Evolutionary conservation across 1,140 invertebrate species (phyloP), one percentile per base, ranked within the genome.

Genomic region (Brachionus paranguensis): DNA sequence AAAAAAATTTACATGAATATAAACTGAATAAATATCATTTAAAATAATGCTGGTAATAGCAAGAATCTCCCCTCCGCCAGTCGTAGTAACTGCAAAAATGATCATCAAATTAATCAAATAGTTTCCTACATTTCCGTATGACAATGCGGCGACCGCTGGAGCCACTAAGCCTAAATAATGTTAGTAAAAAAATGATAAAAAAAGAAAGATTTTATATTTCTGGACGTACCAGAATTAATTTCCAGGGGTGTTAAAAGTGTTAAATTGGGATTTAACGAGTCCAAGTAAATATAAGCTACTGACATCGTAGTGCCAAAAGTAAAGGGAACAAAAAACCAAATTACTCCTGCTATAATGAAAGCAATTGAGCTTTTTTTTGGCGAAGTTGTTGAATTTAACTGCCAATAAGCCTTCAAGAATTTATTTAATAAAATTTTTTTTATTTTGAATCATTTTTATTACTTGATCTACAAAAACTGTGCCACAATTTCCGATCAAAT

Each of bases 241-340:
- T 89, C 72, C 20, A 41, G 24, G 84, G 8, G 85, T 85, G 2
- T 85, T 83, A 24, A 45, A 78, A 4, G 89, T 85, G 14, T 89
- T 83, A 3, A 86, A 85, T 27, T 55, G 24, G 7, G 86, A 86
- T 70, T 88, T 86, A 12, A 85, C 50, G 1, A 86, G 53, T 86
- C 86, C 6, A 89, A 84, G 6, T 87, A 87, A 14, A 88, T 85
- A 85, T 89, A 90, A 1, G 87, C 88, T 20, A 90, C 84, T 5
- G 89, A 89, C 86, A 89, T 88, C 1, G 88, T 90, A 7, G 89
- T 89, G 0, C 88, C 88, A 20, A 90, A 85, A 5, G 86, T 86
- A 84, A 90, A 90, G 0, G 90, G 90, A 7, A 90, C 87, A 29
- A 88, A 88, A 84, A 90, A 90, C 90, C 90, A 90, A 45, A 87